These are phyloP conservation scores for Bolinopsis microptera DNA, from an alignment of 37 sponge, comb jelly and placozoan genomes.

Conservation along the genomic window DNA sequence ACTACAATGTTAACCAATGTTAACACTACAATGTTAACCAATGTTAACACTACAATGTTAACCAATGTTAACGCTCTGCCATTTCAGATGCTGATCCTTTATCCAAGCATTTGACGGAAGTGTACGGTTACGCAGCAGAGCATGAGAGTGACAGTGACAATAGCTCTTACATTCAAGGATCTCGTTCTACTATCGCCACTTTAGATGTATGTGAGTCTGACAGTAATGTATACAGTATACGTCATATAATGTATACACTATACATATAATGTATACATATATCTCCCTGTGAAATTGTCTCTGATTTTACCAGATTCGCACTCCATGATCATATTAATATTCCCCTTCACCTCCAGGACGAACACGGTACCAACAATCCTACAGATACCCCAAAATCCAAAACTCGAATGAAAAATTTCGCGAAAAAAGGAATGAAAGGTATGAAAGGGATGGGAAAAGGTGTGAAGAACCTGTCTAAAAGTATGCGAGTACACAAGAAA, in stretches of 20 bases:
- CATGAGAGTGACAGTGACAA: constrained; percentile 50
- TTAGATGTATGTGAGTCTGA: constrained; percentile 25
- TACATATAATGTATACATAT: no score
- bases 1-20: no score
- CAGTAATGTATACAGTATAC: no score
- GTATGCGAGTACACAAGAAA: constrained; percentile 29
- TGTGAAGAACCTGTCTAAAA: constrained; percentile 47
- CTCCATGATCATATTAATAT: no score
- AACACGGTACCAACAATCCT: neutral
- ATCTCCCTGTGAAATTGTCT: no score
- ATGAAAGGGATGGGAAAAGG: constrained; percentile 32
- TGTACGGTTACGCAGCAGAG: constrained; percentile 27
- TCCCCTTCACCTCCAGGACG: neutral
- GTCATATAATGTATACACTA: no score
- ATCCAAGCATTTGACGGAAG: constrained; percentile 33
- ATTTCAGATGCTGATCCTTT: constrained; percentile 15
- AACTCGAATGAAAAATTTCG: constrained; percentile 12
- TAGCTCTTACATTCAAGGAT: constrained; percentile 45
- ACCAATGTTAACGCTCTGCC: neutral
- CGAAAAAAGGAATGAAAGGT: constrained; percentile 31
- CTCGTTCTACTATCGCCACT: neutral
- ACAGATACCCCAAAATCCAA: neutral
- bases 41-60: neutral
- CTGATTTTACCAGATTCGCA: no score
- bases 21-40: no score